Evolutionary conservation across 1,140 invertebrate genomes (phyloP).

Genomic region (Macrotrachela quadricornifera): DNA sequence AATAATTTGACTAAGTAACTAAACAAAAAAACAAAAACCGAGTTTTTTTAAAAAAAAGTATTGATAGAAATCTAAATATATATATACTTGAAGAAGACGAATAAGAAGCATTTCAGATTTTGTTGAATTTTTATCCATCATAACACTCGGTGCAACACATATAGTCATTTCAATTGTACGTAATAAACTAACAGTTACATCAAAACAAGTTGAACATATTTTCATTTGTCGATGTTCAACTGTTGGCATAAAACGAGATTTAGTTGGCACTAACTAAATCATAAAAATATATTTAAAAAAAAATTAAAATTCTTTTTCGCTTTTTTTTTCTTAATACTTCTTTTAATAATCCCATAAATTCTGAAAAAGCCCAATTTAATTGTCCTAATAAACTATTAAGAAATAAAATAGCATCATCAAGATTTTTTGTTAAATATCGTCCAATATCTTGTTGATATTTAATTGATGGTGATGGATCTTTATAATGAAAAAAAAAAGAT

Average conservation of each 20-base stretch:
- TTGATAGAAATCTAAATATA: too few relatives aligned
- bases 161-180: constrained; percentile 58
- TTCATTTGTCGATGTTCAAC: constrained; percentile 56
- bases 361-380: constrained; percentile 66
- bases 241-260: constrained; percentile 14
- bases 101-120: constrained; percentile 42
- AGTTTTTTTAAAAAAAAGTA: too few relatives aligned
- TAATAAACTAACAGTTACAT: constrained; percentile 44
- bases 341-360: constrained; percentile 61
- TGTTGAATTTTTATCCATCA: constrained; percentile 36
- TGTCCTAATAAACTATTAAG: constrained; percentile 58
- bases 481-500: constrained; percentile 8
- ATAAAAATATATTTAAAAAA: not conserved
- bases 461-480: constrained; percentile 41
- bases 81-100: constrained; percentile 45
- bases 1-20: too few relatives aligned
- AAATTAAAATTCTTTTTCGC: not conserved
- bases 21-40: not conserved
- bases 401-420: constrained; percentile 38
- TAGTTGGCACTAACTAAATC: too few relatives aligned
- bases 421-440: constrained; percentile 33
- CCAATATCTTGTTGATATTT: constrained; percentile 37
- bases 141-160: constrained; percentile 39
- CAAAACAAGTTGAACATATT: constrained; percentile 59
- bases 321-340: constrained; percentile 39